Base-by-base conservation (phyloP, 2,113 vertebrate species). In the Cinclus mexicanus region DNA sequence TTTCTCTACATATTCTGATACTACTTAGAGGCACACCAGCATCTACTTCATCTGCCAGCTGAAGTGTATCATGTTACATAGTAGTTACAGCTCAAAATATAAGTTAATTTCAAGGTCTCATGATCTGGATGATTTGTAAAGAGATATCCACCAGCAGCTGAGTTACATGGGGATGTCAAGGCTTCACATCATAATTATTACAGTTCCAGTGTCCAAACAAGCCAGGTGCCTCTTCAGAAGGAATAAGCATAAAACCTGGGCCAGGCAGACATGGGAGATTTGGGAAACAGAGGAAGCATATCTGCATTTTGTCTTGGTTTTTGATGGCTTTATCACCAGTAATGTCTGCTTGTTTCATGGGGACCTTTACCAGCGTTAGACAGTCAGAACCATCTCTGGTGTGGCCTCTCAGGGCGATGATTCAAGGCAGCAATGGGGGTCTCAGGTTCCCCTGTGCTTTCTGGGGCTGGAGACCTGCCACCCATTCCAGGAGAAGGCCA, bases 81-180 rank as follows among this genome's bases (percentile, higher is more conserved):
- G 78, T 59, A 72, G 57, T 56, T 69, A 64, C 50, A 86, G 74
- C 21, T 60, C 69, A 90, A 94, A 92, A 84, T 80, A 89, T 42
- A 85, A 90, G 89, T 92, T 88, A 63, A 94, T 93, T 94, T 93
- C 85, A 86, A 92, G 59, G 56, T 56, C 65, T 92, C 35, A 14
- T 78, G 82, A 44, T 92, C 33, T 93, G 72, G 33, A 87, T 47
- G 61, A 57, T 93, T 95, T 95, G 79, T 75, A 94, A 87, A 91
- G 44, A 52, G 77, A 39, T 65, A 57, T 68, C 33, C 37, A 87
- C 55, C 63, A 92, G 83, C 65, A 92, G 28, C 72, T 90, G 59
- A 88, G 37, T 69, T 78, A 65, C 35, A 93, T 0, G 2, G 4
- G 24, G 33, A 70, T 93, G 59, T 79, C 83, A 95, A 76, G 35